Conservation (phyloP, 2,888 invertebrate genomes). For the Coremacera marginata region DNA sequence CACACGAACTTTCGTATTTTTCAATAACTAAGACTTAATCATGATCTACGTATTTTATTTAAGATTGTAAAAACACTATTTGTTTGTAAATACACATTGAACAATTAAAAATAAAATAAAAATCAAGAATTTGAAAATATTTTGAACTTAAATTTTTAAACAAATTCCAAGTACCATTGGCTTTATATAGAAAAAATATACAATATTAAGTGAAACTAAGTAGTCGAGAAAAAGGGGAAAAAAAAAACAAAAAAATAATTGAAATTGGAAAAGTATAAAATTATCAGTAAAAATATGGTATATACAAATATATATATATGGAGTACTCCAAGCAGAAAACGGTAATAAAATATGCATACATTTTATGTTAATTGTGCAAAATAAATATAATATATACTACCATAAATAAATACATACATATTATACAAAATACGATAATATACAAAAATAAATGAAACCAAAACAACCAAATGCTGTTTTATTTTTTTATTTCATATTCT, state of each 20-base stretch:
- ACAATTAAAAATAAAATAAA: neutral
- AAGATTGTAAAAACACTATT: neutral
- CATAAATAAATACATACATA: constrained; percentile 15
- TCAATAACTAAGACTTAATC: no score
- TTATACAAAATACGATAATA: constrained; percentile 30
- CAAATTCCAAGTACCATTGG: constrained; percentile 19
- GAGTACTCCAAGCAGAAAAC: neutral
- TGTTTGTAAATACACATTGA: constrained; percentile 23
- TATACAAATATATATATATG: constrained; percentile 2
- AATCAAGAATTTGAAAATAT: neutral
- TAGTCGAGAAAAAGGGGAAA: neutral
- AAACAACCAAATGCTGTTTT: neutral
- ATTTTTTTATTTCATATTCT: neutral
- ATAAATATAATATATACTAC: constrained; percentile 5
- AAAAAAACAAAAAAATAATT: neutral
- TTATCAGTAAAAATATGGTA: constrained; percentile 9
- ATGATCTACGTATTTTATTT: no score
- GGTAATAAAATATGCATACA: constrained; percentile 5
- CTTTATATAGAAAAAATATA: constrained; percentile 34
- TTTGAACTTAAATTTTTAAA: constrained; percentile 12
- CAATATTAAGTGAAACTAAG: constrained; percentile 3
- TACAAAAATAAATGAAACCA: constrained; percentile 24
- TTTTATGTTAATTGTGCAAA: constrained; percentile 25
- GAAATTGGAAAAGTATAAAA: constrained; percentile 1
- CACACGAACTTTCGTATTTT: neutral